Evolutionary conservation across 2,797 vertebrate genomes (phyloP).

Genomic region (Pagetopsis macropterus): DNA sequence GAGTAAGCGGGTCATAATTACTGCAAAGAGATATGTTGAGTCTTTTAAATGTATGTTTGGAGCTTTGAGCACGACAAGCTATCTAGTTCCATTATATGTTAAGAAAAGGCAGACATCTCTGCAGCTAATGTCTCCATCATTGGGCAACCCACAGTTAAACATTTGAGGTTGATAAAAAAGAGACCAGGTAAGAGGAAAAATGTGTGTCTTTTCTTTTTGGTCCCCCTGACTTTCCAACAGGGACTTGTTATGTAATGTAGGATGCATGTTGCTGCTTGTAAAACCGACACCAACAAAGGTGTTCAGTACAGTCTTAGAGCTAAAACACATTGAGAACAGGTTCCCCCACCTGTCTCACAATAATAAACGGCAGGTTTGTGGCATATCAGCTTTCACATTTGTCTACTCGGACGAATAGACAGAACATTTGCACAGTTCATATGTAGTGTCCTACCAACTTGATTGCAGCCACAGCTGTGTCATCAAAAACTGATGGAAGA

Average conservation of each 20-base stretch:
- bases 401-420: constrained; percentile 14
- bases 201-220: too few species aligned
- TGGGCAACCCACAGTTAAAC: too few species aligned
- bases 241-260: constrained; percentile 17
- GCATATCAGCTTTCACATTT: constrained; percentile 49
- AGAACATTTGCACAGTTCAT: constrained; percentile 13
- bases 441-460: constrained; percentile 16
- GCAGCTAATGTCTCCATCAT: too few species aligned
- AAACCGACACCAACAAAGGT: constrained; percentile 37
- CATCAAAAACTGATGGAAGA: constrained; percentile 19
- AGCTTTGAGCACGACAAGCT: too few species aligned
- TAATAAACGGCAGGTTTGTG: constrained; percentile 27
- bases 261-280: constrained; percentile 49
- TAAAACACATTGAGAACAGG: constrained; percentile 47
- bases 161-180: too few species aligned
- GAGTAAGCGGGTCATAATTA: too few species aligned
- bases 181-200: too few species aligned
- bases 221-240: constrained; percentile 20
- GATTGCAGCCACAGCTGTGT: constrained; percentile 36
- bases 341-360: constrained; percentile 51
- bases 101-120: too few species aligned
- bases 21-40: too few species aligned
- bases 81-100: too few species aligned
- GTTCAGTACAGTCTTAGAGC: constrained; percentile 21
- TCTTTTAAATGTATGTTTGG: too few species aligned